phyloP scores from a whole-genome alignment of 2,797 vertebrate genomes.

The Harpagifer antarcticus region DNA sequence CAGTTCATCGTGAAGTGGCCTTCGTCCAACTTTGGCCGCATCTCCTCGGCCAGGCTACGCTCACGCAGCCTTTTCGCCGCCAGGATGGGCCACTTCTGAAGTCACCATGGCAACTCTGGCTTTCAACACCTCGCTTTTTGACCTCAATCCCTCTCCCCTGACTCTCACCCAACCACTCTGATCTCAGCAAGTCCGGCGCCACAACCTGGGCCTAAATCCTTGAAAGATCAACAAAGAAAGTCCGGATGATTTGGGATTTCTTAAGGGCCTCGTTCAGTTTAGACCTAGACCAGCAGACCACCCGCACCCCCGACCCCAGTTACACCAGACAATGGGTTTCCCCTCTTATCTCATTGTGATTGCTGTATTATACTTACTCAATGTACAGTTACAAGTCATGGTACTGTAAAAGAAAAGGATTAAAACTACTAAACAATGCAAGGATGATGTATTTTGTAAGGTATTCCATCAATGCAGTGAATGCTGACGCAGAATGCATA shows the following conservation, averaged over 20 bases:
- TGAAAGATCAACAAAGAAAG: conserved; percentile 52
- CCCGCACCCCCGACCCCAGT: conserved; percentile 26
- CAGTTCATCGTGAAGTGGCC: conserved; percentile 95
- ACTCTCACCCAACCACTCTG: conserved; percentile 60
- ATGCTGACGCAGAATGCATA: conserved; percentile 75
- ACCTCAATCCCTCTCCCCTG: conserved; percentile 54
- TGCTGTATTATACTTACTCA: conserved; percentile 76
- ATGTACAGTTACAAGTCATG: conserved; percentile 80
- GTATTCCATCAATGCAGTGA: conserved; percentile 78
- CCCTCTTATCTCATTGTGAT: conserved; percentile 64
- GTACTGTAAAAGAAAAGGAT: conserved; percentile 82
- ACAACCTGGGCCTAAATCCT: conserved; percentile 35
- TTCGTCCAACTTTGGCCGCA: conserved; percentile 88
- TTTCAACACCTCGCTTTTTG: conserved; percentile 64
- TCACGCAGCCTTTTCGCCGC: conserved; percentile 91
- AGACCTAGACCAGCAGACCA: conserved; percentile 62
- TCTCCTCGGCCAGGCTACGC: conserved; percentile 87
- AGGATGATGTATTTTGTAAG: conserved; percentile 81
- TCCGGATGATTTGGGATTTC: conserved; percentile 41
- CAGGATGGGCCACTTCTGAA: conserved; percentile 91
- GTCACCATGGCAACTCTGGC: conserved; percentile 71
- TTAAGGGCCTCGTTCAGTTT: conserved; percentile 43
- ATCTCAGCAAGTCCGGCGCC: conserved; percentile 55
- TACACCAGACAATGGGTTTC: conserved; percentile 63
- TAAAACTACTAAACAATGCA: conserved; percentile 77